Evolutionary conservation across 2,113 vertebrate species (phyloP).

Genomic region (Vombatus ursinus): DNA sequence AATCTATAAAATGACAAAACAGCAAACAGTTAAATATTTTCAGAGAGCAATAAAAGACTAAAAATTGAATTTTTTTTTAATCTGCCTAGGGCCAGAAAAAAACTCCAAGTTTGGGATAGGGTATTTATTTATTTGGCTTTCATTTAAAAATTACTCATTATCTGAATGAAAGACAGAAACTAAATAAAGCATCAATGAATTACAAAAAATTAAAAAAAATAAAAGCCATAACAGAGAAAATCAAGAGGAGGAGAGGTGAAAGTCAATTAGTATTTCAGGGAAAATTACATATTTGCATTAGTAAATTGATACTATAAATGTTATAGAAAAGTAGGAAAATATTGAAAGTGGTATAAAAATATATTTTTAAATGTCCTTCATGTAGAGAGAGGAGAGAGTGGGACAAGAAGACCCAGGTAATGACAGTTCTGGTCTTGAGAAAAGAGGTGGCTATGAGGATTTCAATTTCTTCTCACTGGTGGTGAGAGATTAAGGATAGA

Average conservation of each 20-base stretch:
- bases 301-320: neutral
- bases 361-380: neutral
- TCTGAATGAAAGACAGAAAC: too few species aligned
- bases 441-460: neutral
- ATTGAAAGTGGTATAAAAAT: too few species aligned
- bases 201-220: too few species aligned
- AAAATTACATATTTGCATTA: neutral
- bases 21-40: neutral
- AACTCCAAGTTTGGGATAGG: neutral
- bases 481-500: neutral
- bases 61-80: neutral
- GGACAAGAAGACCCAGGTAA: neutral
- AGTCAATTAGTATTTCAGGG: neutral
- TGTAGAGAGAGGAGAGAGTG: neutral
- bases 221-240: too few species aligned
- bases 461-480: neutral
- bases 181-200: too few species aligned
- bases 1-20: neutral
- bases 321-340: too few species aligned
- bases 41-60: neutral
- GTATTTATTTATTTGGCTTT: neutral
- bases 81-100: neutral
- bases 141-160: too few species aligned
- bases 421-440: neutral
- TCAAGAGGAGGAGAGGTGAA: too few species aligned